These are phyloP conservation scores for Callopanchax toddi DNA, from an alignment of 2,113 vertebrate species.

Conservation along the genomic window DNA sequence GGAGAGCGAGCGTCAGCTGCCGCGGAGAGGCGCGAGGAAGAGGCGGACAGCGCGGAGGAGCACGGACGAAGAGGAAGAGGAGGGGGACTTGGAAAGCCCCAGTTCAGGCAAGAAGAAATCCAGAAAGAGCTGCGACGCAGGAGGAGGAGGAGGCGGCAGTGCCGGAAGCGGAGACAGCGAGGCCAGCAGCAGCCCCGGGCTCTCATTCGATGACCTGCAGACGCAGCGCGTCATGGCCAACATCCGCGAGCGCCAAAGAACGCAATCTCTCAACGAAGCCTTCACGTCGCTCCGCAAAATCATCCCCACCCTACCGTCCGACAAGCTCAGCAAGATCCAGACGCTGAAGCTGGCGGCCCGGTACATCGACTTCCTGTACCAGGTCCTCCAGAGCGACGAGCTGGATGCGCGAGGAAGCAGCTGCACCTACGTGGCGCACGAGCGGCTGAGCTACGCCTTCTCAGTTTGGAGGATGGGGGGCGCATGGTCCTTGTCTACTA, in stretches of 20 bases:
- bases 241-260: slow-evolving; percentile 94
- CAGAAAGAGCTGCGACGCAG: slow-evolving; percentile 87
- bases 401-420: slow-evolving; percentile 96
- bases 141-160: slow-evolving; percentile 85
- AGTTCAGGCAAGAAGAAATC: slow-evolving; percentile 86
- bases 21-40: slow-evolving; percentile 86
- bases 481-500: slow-evolving; percentile 95
- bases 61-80: slow-evolving; percentile 81
- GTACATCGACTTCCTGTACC: slow-evolving; percentile 98
- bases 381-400: slow-evolving; percentile 97
- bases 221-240: slow-evolving; percentile 98
- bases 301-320: slow-evolving; percentile 97
- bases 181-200: slow-evolving; percentile 86
- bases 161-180: slow-evolving; percentile 85
- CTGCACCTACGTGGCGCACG: slow-evolving; percentile 98
- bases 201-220: slow-evolving; percentile 93
- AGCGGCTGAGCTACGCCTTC: slow-evolving; percentile 97
- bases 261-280: slow-evolving; percentile 97
- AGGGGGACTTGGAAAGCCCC: slow-evolving; percentile 83
- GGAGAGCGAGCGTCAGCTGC: slow-evolving; percentile 88
- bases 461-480: slow-evolving; percentile 99
- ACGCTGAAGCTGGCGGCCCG: slow-evolving; percentile 95
- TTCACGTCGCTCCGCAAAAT: slow-evolving; percentile 95
- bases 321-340: slow-evolving; percentile 99
- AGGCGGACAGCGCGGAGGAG: slow-evolving; percentile 85